These are phyloP conservation scores for Eristalis arbustorum DNA, from an alignment of 2,888 invertebrate genomes.

Conservation along the genomic window DNA sequence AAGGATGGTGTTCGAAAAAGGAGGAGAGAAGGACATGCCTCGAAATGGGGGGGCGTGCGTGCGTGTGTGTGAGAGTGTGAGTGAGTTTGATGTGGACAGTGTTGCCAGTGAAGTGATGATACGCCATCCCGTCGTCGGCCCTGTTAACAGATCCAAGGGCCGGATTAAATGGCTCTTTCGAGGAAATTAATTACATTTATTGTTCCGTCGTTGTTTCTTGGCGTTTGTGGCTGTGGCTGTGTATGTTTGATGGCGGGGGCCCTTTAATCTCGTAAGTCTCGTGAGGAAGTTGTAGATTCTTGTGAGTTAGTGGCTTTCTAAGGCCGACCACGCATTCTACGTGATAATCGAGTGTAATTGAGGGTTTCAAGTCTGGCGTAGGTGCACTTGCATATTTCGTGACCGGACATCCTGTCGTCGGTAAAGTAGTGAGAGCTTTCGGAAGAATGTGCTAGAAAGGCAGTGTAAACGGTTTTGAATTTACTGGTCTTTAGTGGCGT, in stretches of 20 bases:
- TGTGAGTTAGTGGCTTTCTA: neutral
- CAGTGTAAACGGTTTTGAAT: no score
- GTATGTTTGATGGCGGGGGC: neutral
- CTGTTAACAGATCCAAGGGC: neutral
- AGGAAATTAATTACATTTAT: neutral
- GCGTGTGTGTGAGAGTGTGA: neutral
- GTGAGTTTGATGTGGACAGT: conserved; percentile 11
- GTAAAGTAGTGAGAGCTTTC: no score
- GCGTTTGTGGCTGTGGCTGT: neutral
- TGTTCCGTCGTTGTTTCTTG: no score
- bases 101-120: conserved; percentile 27
- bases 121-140: neutral
- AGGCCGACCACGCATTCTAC: neutral
- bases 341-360: neutral
- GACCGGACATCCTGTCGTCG: no score
- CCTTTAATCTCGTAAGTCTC: neutral
- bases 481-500: no score
- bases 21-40: neutral
- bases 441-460: no score
- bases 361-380: no score
- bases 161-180: conserved; percentile 7
- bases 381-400: no score
- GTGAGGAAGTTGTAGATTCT: neutral
- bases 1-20: neutral
- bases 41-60: neutral